Conservation (phyloP, 2,113 vertebrate genomes). For the Pollachius pollachius region DNA sequence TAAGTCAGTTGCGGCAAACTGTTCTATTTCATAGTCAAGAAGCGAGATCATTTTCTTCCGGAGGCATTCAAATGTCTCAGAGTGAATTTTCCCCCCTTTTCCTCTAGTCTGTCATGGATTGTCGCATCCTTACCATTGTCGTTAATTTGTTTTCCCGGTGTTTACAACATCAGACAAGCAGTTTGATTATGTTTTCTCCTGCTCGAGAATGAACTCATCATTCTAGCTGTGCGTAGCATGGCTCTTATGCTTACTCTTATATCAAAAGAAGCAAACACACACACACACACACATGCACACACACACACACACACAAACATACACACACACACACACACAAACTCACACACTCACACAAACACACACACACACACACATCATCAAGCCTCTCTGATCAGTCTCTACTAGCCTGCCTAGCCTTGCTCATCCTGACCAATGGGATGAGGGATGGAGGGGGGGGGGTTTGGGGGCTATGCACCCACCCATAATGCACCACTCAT, state of each 20-base stretch:
- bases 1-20: slow-evolving; percentile 38
- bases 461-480: slow-evolving; percentile 19
- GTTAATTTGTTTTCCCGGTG: slow-evolving; percentile 64
- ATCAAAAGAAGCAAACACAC: slow-evolving; percentile 18
- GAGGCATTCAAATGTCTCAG: slow-evolving; percentile 57
- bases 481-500: slow-evolving; percentile 29
- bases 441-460: neutral
- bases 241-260: slow-evolving; percentile 29
- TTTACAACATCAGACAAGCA: slow-evolving; percentile 66
- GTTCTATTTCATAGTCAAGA: slow-evolving; percentile 51
- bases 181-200: slow-evolving; percentile 58
- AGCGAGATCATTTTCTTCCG: slow-evolving; percentile 48
- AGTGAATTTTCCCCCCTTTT: slow-evolving; percentile 59
- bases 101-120: slow-evolving; percentile 58
- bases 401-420: slow-evolving; percentile 16
- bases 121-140: slow-evolving; percentile 47
- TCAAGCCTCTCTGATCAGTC: slow-evolving; percentile 34
- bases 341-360: neutral
- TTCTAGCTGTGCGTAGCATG: slow-evolving; percentile 39
- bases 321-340: too few relatives aligned
- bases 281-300: neutral
- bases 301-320: too few relatives aligned
- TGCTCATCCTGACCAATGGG: slow-evolving; percentile 47
- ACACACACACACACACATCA: neutral
- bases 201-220: slow-evolving; percentile 57